These are phyloP conservation scores for Odontamblyopus lacepedii DNA, from an alignment of 2,797 vertebrate species.

Conservation along the genomic window DNA sequence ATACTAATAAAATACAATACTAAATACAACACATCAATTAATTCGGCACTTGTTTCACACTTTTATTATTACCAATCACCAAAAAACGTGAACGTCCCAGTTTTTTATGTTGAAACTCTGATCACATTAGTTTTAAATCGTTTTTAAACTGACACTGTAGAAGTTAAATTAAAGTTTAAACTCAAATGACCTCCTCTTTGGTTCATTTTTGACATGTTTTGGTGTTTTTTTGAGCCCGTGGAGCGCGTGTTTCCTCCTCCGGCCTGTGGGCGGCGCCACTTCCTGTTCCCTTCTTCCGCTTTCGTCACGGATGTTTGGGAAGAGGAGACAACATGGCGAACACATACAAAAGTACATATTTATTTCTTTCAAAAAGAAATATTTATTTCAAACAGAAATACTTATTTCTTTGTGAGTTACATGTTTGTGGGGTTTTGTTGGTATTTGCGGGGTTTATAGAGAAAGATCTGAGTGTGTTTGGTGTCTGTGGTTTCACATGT, in stretches of 20 bases:
- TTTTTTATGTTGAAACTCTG: too few relatives aligned
- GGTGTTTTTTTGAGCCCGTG: background rate
- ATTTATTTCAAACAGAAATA: background rate
- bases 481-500: background rate
- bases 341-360: constrained; percentile 24
- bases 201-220: background rate
- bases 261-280: background rate
- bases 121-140: too few relatives aligned
- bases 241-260: background rate
- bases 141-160: too few relatives aligned
- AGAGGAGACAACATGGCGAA: constrained; percentile 12
- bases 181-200: background rate
- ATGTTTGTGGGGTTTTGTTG: too few relatives aligned
- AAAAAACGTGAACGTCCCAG: too few relatives aligned
- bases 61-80: too few relatives aligned
- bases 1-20: too few relatives aligned
- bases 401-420: background rate
- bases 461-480: too few relatives aligned
- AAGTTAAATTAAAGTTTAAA: too few relatives aligned
- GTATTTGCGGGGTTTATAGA: background rate
- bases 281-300: background rate
- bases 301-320: background rate
- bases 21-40: too few relatives aligned
- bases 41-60: too few relatives aligned
- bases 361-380: too few relatives aligned